Evolutionary conservation across 2,113 vertebrate genomes (phyloP), one percentile per base, ranked within the genome.

Genomic region (Pseudopodoces humilis): DNA sequence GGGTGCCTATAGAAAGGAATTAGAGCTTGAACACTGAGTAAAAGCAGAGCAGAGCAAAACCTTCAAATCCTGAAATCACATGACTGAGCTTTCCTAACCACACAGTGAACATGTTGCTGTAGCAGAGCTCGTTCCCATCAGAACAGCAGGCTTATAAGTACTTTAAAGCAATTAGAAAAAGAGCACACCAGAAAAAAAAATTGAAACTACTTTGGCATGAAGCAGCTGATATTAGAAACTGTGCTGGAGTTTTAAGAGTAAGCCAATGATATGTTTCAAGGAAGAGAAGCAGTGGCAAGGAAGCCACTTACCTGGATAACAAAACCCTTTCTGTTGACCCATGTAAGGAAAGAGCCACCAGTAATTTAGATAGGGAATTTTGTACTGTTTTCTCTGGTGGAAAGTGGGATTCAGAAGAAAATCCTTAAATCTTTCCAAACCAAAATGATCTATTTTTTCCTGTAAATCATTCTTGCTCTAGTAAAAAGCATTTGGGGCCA

Each of bases 11-110:
- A 33, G 69, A 84, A 93, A 49, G 77, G 94, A 94, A 95, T 96
- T 92, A 75, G 60, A 93, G 91, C 83, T 91, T 78, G 86, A 96
- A 75, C 55, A 58, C 44, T 21, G 64, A 92, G 47, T 28, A 83
- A 78, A 90, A 91, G 5, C 74, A 83, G 53, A 71, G 69, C 60
- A 56, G 15, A 58, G 67, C 3, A 13, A 92, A 94, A 74, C 44
- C 52, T 94, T 47, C 76, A 86, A 88, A 95, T 95, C 88, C 92
- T 78, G 71, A 83, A 90, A 83, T 77, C 87, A 6, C 88, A 96
- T 92, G 94, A 90, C 79, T 88, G 83, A 78, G 93, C 91, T 95
- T 92, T 97, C 79, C 52, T 60, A 88, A 56, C 33, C 44, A 60
- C 6, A 16, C 22, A 83, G 63, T 0, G 7, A 92, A 80, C 33